Evolutionary conservation across 2,888 invertebrate genomes (phyloP), one percentile per base, ranked within the genome.

Genomic region (Molanna angustata): DNA sequence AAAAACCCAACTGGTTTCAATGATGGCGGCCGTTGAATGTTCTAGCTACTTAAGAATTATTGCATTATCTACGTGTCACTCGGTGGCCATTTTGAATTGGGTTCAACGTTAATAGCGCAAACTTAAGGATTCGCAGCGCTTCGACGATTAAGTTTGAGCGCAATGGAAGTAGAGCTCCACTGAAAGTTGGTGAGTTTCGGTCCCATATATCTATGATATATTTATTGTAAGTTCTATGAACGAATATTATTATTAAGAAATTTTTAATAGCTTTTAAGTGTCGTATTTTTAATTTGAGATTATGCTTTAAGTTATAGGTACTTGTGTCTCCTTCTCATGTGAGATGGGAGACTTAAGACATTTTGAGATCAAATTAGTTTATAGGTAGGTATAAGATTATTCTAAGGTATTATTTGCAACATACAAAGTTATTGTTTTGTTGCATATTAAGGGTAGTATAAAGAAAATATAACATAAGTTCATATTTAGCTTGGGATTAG

Each of bases 131-230:
- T n/a, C n/a, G n/a, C n/a, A n/a, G n/a, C n/a, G n/a, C n/a, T n/a
- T n/a, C n/a, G n/a, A n/a, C n/a, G n/a, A n/a, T 16, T n/a, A 43
- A 22, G 43, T 27, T 27, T 32, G 35, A 19, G 43, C 48, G 17
- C 45, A 51, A 49, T 45, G 53, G 46, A 49, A 39, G 39, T 21
- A 45, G 47, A 27, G 46, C 49, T 49, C 39, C 52, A 35, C 45
- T 54, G 60, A 71, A 71, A 78, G 76, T 77, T 78, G 81, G 86
- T 86, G 84, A 84, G 83, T 83, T 83, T 89, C 86, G 82, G 85
- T 88, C 89, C 90, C 90, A 93, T 93, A 93, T 93, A 93, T 93
- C 93, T 90, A 92, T 93, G 93, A 93, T 93, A 93, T 93, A 92
- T 92, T 84, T 83, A 76, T 80, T 80, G 92, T 93, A 93, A 86